Conservation (phyloP, 2,797 vertebrate genomes). For the Syndactyla subalaris region DNA sequence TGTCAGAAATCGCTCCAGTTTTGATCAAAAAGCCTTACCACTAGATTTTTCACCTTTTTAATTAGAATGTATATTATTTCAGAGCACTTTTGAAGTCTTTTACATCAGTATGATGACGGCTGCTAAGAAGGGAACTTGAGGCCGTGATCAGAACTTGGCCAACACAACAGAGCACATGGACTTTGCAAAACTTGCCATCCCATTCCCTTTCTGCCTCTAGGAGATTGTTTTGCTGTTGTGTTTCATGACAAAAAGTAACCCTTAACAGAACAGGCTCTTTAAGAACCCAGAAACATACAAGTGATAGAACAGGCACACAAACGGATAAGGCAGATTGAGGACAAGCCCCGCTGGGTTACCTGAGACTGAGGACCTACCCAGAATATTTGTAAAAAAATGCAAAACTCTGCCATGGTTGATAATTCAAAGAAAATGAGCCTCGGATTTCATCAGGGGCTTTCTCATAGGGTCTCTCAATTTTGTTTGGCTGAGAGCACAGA, state of each 20-base stretch:
- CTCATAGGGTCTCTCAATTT: background rate
- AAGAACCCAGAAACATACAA: background rate
- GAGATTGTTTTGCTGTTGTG: background rate
- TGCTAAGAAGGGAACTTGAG: background rate
- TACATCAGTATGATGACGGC: background rate
- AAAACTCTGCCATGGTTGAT: background rate
- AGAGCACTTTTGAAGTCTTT: slow-evolving; percentile 20
- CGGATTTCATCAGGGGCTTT: background rate
- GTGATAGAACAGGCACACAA: background rate
- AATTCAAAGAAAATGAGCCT: background rate
- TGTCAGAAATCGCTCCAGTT: background rate
- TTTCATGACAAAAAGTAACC: background rate
- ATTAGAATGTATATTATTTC: background rate
- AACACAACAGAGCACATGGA: background rate
- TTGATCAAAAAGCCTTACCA: slow-evolving; percentile 13
- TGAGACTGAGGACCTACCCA: background rate
- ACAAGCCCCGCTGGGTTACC: background rate
- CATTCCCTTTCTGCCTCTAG: background rate
- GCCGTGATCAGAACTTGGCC: background rate
- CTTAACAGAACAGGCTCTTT: background rate
- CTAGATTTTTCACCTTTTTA: background rate
- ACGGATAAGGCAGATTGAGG: background rate
- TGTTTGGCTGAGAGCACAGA: background rate
- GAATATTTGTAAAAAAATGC: background rate
- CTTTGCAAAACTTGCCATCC: background rate